Percentiles rank a stretch among this genome's conserved stretches.
Evolutionary conservation across 2,797 vertebrate genomes (phyloP).

Genomic region (Champsocephalus gunnari): DNA sequence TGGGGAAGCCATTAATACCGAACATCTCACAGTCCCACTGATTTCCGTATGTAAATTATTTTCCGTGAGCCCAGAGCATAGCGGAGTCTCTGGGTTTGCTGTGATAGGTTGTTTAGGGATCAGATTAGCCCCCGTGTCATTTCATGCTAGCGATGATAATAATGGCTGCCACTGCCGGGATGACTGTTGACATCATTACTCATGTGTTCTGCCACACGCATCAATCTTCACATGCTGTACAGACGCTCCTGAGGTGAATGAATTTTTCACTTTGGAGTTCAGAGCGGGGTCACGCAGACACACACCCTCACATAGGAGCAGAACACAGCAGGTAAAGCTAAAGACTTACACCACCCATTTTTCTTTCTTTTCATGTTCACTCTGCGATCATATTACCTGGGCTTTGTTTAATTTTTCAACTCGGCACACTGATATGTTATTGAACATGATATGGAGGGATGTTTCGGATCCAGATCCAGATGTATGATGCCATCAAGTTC

Average conservation of each 20-base stretch:
- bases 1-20: conserved; percentile 68
- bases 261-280: conserved; percentile 88
- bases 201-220: conserved; percentile 81
- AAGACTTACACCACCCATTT: conserved; percentile 55
- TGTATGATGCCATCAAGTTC: conserved; percentile 38
- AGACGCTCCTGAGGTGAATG: conserved; percentile 85
- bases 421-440: conserved; percentile 27
- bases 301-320: conserved; percentile 72
- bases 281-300: conserved; percentile 81
- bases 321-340: conserved; percentile 77
- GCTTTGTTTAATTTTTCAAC: conserved; percentile 37
- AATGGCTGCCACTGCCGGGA: conserved; percentile 78
- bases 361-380: conserved; percentile 45
- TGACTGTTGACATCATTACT: conserved; percentile 88
- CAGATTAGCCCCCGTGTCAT: conserved; percentile 78
- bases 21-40: conserved; percentile 57
- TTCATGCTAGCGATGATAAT: conserved; percentile 82
- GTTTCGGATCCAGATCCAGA: conserved; percentile 41
- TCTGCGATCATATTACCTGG: conserved; percentile 42
- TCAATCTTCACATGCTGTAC: conserved; percentile 83
- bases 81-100: conserved; percentile 35
- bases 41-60: conserved; percentile 73
- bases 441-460: conserved; percentile 14
- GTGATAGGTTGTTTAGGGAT: conserved; percentile 76
- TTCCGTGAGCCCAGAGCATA: conserved; percentile 46